phyloP scores from a whole-genome alignment of 2,888 invertebrate species.

The Parnassius mnemosyne region DNA sequence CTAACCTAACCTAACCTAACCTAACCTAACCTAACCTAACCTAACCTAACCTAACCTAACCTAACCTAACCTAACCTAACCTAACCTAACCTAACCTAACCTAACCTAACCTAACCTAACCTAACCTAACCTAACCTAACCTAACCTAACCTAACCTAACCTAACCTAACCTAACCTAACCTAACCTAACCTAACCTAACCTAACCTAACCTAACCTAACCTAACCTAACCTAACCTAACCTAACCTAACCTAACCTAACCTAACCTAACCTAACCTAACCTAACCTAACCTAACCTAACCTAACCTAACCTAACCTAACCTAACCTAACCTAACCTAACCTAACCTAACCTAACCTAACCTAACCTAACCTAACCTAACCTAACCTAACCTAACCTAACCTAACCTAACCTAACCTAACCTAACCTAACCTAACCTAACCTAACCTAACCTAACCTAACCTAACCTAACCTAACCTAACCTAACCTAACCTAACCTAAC shows the following conservation, averaged over 20 bases:
- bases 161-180: slow-evolving; percentile 24
- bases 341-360: slow-evolving; percentile 27
- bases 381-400: slow-evolving; percentile 20
- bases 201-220: slow-evolving; percentile 28
- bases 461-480: slow-evolving; percentile 1
- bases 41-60: slow-evolving; percentile 21
- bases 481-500: slow-evolving; percentile 13
- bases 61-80: slow-evolving; percentile 14
- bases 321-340: slow-evolving; percentile 28
- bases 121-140: slow-evolving; percentile 26
- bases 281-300: slow-evolving; percentile 27
- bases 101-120: slow-evolving; percentile 24
- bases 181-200: slow-evolving; percentile 23
- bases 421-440: slow-evolving; percentile 1
- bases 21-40: slow-evolving; percentile 13
- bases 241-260: slow-evolving; percentile 28
- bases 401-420: slow-evolving; percentile 6
- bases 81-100: slow-evolving; percentile 19
- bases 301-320: slow-evolving; percentile 27
- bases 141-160: slow-evolving; percentile 25
- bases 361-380: slow-evolving; percentile 28
- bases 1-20: slow-evolving; percentile 23
- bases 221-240: slow-evolving; percentile 28
- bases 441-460: slow-evolving; percentile 1
- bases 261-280: slow-evolving; percentile 28